Evolutionary conservation across 2,888 invertebrate species (phyloP).

Genomic region (Crematogaster levior): DNA sequence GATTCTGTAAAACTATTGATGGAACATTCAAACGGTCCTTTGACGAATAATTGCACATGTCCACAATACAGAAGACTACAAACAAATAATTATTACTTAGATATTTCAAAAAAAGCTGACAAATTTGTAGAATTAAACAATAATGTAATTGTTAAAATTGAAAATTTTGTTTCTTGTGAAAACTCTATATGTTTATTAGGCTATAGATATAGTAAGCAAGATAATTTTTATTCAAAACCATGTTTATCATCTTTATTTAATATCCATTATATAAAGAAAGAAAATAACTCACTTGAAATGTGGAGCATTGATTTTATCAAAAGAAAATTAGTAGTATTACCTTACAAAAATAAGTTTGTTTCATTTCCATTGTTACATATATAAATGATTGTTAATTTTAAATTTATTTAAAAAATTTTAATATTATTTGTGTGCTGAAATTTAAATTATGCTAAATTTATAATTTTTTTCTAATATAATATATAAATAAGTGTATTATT

Average conservation of each 20-base stretch:
- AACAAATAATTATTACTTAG: neutral
- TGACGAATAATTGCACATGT: slow-evolving; percentile 3
- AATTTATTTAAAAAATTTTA: neutral
- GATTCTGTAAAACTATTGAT: neutral
- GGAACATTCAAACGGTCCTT: neutral
- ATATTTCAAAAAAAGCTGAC: too few relatives aligned
- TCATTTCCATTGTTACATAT: slow-evolving; percentile 12
- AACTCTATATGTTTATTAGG: too few relatives aligned
- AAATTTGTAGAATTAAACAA: neutral
- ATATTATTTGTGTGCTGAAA: too few relatives aligned
- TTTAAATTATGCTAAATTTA: too few relatives aligned
- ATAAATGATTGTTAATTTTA: neutral
- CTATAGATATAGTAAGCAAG: too few relatives aligned
- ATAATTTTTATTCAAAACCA: too few relatives aligned
- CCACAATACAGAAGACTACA: neutral
- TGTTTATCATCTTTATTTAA: too few relatives aligned
- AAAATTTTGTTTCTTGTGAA: neutral
- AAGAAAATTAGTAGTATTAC: slow-evolving; percentile 2
- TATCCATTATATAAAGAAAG: too few relatives aligned
- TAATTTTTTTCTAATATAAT: too few relatives aligned
- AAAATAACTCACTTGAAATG: too few relatives aligned
- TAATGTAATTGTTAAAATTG: neutral
- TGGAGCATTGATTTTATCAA: too few relatives aligned
- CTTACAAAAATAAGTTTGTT: neutral
- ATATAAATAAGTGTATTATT: too few relatives aligned